Conservation (phyloP, 2,113 vertebrate species). For the Petaurus breviceps region DNA sequence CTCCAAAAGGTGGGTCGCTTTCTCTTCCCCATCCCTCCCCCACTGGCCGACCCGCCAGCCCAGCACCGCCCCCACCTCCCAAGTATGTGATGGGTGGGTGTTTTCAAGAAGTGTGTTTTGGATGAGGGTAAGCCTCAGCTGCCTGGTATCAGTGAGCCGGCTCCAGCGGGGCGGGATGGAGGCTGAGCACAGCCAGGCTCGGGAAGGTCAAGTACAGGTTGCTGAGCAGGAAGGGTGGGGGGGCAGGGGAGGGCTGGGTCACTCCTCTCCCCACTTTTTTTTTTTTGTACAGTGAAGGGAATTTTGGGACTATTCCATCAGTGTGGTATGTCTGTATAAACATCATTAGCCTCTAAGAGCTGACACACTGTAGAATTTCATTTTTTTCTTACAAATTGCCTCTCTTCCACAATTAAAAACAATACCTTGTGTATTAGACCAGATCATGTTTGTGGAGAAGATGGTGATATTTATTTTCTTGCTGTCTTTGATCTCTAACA, state of each 20-base stretch:
- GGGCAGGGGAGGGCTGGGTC: conserved; percentile 82
- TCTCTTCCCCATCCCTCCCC: conserved; percentile 9
- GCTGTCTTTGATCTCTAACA: conserved; percentile 73
- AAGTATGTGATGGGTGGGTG: conserved; percentile 68
- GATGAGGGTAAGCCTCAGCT: conserved; percentile 78
- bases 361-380: conserved; percentile 86
- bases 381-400: conserved; percentile 85
- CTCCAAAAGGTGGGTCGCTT: conserved; percentile 8
- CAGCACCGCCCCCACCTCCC: background rate
- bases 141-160: conserved; percentile 82
- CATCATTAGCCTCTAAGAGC: conserved; percentile 86
- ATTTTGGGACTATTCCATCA: conserved; percentile 83
- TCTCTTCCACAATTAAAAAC: conserved; percentile 80
- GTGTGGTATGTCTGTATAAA: conserved; percentile 91
- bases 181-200: conserved; percentile 82
- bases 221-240: conserved; percentile 82
- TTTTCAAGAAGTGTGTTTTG: conserved; percentile 82
- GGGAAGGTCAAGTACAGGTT: conserved; percentile 87
- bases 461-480: conserved; percentile 76
- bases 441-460: conserved; percentile 50
- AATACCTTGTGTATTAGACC: conserved; percentile 79
- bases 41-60: background rate
- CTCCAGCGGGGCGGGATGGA: conserved; percentile 82
- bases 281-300: conserved; percentile 72
- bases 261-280: conserved; percentile 77